Percentiles rank a stretch among this genome's conserved stretches.
Evolutionary conservation across 2,113 vertebrate genomes (phyloP).

Genomic region (Poeciliopsis retropinna): DNA sequence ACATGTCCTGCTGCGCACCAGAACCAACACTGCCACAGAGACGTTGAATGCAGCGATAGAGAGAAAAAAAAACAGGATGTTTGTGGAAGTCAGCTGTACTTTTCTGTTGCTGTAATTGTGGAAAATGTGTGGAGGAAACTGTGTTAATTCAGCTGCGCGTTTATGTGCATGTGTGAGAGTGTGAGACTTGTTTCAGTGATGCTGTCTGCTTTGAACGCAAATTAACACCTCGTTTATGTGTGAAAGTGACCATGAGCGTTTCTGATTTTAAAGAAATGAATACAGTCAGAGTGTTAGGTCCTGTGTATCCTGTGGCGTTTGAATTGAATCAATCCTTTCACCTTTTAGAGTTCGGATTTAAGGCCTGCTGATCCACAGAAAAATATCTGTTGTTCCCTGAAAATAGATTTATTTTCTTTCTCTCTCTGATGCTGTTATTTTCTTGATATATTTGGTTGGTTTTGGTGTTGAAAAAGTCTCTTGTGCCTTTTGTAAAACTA

Average conservation of each 20-base stretch:
- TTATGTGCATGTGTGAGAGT: not conserved
- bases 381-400: not conserved
- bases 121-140: not conserved
- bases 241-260: not conserved
- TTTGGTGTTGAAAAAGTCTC: not conserved
- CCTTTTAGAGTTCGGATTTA: not conserved
- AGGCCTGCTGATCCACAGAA: not conserved
- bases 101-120: constrained; percentile 12
- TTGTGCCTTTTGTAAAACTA: not conserved
- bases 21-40: not conserved
- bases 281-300: not conserved
- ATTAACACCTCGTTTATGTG: not conserved
- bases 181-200: not conserved
- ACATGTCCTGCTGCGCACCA: not conserved
- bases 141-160: not conserved
- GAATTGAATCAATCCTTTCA: not conserved
- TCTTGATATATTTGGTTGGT: not conserved
- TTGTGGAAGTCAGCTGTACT: constrained; percentile 5
- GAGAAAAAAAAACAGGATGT: not conserved
- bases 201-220: constrained; percentile 7
- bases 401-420: not conserved
- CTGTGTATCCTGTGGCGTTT: not conserved
- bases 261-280: not conserved
- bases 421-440: not conserved
- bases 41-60: no score